These are phyloP conservation scores for Neostethus bicornis DNA, from an alignment of 2,797 vertebrate species.

Conservation along the genomic window DNA sequence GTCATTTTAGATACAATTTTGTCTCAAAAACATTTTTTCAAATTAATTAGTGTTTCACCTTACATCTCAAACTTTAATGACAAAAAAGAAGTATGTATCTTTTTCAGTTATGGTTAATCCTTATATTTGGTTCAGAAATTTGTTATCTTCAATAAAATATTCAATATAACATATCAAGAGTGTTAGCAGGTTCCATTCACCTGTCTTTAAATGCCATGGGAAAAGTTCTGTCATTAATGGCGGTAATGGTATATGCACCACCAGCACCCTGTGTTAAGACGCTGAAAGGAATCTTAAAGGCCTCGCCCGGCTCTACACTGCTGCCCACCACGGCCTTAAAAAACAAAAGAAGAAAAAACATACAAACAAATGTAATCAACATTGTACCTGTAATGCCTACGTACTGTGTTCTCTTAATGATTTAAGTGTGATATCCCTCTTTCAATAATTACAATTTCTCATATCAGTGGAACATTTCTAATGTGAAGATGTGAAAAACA, in stretches of 20 bases:
- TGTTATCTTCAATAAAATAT: too few relatives aligned
- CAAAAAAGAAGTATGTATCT: too few relatives aligned
- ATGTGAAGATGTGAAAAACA: background rate
- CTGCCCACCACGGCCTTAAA: slow-evolving; percentile 66
- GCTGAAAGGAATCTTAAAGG: slow-evolving; percentile 58
- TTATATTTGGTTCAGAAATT: too few relatives aligned
- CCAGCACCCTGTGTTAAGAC: slow-evolving; percentile 59
- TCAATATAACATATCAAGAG: too few relatives aligned
- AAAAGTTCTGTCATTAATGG: slow-evolving; percentile 69
- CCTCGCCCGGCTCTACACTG: slow-evolving; percentile 67
- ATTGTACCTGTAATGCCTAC: background rate
- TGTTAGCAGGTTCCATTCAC: slow-evolving; percentile 37
- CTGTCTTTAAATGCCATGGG: slow-evolving; percentile 36
- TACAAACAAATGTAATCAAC: too few relatives aligned
- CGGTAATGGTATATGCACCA: slow-evolving; percentile 56
- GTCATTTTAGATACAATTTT: too few relatives aligned
- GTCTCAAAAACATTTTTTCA: too few relatives aligned
- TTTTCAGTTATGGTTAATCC: too few relatives aligned
- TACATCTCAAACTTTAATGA: too few relatives aligned
- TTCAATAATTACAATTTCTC: too few relatives aligned
- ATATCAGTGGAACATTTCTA: background rate
- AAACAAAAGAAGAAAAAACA: background rate
- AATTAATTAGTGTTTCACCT: too few relatives aligned
- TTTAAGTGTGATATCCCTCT: background rate
- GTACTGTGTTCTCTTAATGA: background rate